Evolutionary conservation across 1,140 invertebrate genomes (phyloP).

Genomic region (Aphelenchoides fujianensis): DNA sequence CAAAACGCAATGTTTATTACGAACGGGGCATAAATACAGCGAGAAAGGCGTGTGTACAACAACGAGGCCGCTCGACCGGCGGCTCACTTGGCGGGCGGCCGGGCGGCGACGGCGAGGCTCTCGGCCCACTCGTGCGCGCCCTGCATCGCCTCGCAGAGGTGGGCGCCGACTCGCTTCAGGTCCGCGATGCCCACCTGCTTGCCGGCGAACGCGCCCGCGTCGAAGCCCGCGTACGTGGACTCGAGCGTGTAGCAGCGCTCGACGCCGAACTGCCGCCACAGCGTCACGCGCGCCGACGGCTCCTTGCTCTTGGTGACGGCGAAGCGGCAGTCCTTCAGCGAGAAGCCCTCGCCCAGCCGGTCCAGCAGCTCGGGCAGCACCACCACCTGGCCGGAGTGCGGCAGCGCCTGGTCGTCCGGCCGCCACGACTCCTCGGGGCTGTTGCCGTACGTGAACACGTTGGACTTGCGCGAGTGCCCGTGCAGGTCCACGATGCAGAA

Average conservation of each 20-base stretch:
- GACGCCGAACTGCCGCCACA: constrained; percentile 79
- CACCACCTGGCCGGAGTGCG: constrained; percentile 64
- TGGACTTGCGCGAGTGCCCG: constrained; percentile 81
- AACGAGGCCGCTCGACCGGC: too few relatives aligned
- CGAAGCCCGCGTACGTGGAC: constrained; percentile 79
- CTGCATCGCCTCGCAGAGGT: constrained; percentile 23
- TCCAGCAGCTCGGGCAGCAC: constrained; percentile 56
- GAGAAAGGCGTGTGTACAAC: too few relatives aligned
- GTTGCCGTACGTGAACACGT: constrained; percentile 84
- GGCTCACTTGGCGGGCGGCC: too few relatives aligned
- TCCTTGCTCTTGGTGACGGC: constrained; percentile 75
- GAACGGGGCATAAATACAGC: too few relatives aligned
- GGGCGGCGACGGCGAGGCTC: too few relatives aligned
- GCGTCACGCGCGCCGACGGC: constrained; percentile 77
- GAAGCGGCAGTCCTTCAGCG: constrained; percentile 74
- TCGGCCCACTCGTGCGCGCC: too few relatives aligned
- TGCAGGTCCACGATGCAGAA: constrained; percentile 88
- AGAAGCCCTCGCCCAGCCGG: constrained; percentile 72
- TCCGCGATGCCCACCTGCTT: constrained; percentile 44
- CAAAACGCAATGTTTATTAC: too few relatives aligned
- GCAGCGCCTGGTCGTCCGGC: constrained; percentile 61
- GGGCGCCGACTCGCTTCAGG: constrained; percentile 34
- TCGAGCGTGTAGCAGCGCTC: constrained; percentile 78
- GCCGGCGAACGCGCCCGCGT: constrained; percentile 73
- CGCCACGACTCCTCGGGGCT: constrained; percentile 68